phyloP scores from a whole-genome alignment of 2,113 vertebrate species.

The Phocoena phocoena region DNA sequence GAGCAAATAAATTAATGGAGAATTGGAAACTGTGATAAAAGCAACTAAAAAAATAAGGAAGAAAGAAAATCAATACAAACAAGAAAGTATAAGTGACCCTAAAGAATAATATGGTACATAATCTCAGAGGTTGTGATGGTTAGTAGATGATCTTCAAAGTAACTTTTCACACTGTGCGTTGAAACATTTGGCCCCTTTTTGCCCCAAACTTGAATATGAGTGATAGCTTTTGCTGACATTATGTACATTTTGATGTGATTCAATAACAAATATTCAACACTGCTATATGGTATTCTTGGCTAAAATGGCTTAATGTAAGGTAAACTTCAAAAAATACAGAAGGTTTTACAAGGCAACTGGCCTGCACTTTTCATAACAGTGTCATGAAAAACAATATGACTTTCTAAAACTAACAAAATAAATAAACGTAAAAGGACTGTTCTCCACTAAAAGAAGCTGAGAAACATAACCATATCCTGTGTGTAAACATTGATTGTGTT shows the following conservation, averaged over 20 bases:
- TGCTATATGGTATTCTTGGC: not conserved
- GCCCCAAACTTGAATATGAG: fast-evolving
- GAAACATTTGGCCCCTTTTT: not conserved
- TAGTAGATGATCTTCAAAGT: not conserved
- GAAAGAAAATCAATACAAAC: not conserved
- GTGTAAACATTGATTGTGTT: too few species aligned
- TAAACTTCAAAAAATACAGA: not conserved
- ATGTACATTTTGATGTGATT: not conserved
- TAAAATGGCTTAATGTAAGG: not conserved
- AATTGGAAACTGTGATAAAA: not conserved
- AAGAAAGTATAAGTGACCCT: not conserved
- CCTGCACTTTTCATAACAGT: not conserved
- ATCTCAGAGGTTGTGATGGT: not conserved
- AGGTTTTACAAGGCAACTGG: not conserved
- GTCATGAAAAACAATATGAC: not conserved
- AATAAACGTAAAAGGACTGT: fast-evolving
- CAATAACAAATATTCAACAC: not conserved
- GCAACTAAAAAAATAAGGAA: not conserved
- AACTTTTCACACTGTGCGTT: not conserved
- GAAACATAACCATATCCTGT: not conserved
- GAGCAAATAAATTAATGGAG: not conserved
- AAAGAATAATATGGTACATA: not conserved
- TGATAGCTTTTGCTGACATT: not conserved
- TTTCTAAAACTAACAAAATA: not conserved
- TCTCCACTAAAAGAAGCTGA: not conserved